Conservation (phyloP, 2,888 invertebrate species). For the Phragmatobia fuliginosa region DNA sequence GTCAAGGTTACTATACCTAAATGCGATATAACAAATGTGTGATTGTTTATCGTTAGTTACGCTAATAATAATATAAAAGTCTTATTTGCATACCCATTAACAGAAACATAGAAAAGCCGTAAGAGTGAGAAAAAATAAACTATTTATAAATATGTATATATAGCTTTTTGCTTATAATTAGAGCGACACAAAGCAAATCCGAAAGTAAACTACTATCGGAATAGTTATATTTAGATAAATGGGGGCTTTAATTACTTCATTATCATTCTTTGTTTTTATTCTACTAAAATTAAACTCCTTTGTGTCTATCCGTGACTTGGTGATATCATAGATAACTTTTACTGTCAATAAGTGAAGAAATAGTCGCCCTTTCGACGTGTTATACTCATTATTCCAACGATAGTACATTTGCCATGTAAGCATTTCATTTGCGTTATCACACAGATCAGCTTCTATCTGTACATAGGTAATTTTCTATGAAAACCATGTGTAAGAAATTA, state of each 20-base stretch:
- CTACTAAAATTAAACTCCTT: not conserved
- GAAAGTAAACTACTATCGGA: conserved; percentile 31
- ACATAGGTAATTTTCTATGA: conserved; percentile 2
- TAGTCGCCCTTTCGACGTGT: not conserved
- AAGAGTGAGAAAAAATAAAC: not conserved
- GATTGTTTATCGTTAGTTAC: not conserved
- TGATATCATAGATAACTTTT: not conserved
- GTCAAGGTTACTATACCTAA: not conserved
- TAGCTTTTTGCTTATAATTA: conserved; percentile 22
- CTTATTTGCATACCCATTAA: not conserved
- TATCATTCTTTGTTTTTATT: not conserved
- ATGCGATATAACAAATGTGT: not conserved
- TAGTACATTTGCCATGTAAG: not conserved
- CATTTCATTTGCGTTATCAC: not conserved
- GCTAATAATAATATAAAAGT: not conserved
- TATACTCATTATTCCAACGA: not conserved
- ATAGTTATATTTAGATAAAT: conserved; percentile 5
- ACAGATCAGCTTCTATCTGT: not conserved
- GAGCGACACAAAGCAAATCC: conserved; percentile 24
- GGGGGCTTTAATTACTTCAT: not conserved
- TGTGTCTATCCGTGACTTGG: not conserved
- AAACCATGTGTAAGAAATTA: not conserved
- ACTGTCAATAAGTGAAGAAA: not conserved
- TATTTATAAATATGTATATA: not conserved
- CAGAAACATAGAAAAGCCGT: not conserved